Evolutionary conservation across 1,140 invertebrate species (phyloP).

Genomic region (Drosophila tropicalis): DNA sequence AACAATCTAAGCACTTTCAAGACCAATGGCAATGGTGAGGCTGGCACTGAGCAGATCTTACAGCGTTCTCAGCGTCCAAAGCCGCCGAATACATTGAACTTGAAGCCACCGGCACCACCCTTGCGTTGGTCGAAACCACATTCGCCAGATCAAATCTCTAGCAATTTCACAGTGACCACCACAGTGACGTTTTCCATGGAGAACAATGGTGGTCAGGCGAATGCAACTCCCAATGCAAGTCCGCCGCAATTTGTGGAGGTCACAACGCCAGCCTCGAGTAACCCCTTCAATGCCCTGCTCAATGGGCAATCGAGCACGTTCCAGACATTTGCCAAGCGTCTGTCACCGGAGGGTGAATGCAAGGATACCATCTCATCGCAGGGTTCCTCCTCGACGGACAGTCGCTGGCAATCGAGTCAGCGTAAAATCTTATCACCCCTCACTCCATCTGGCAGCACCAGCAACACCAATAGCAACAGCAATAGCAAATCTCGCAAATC

Average conservation of each 20-base stretch:
- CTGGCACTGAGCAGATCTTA: slow-evolving; percentile 59
- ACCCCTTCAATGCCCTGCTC: slow-evolving; percentile 71
- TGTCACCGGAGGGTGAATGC: slow-evolving; percentile 84
- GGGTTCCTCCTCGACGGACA: slow-evolving; percentile 83
- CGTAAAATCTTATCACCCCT: slow-evolving; percentile 68
- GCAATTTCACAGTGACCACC: slow-evolving; percentile 91
- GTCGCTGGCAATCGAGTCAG: slow-evolving; percentile 73
- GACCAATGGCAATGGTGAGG: slow-evolving; percentile 19
- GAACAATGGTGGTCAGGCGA: slow-evolving; percentile 76
- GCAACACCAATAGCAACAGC: slow-evolving; percentile 28
- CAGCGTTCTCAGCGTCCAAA: slow-evolving; percentile 88
- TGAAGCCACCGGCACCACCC: slow-evolving; percentile 86
- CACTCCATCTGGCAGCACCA: slow-evolving; percentile 38
- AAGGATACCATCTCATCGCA: slow-evolving; percentile 83
- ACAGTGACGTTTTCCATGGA: slow-evolving; percentile 91
- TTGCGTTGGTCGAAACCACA: slow-evolving; percentile 87
- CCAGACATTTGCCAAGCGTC: slow-evolving; percentile 83
- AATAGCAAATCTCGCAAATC: slow-evolving; percentile 63
- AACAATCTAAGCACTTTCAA: slow-evolving; percentile 79
- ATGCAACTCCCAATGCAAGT: neutral
- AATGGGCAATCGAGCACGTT: slow-evolving; percentile 74
- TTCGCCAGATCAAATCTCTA: slow-evolving; percentile 82
- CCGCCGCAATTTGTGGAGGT: slow-evolving; percentile 74
- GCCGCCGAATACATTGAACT: slow-evolving; percentile 91
- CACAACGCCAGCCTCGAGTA: slow-evolving; percentile 69